phyloP scores from a whole-genome alignment of 2,113 vertebrate genomes.

The Crotalus viridis region DNA sequence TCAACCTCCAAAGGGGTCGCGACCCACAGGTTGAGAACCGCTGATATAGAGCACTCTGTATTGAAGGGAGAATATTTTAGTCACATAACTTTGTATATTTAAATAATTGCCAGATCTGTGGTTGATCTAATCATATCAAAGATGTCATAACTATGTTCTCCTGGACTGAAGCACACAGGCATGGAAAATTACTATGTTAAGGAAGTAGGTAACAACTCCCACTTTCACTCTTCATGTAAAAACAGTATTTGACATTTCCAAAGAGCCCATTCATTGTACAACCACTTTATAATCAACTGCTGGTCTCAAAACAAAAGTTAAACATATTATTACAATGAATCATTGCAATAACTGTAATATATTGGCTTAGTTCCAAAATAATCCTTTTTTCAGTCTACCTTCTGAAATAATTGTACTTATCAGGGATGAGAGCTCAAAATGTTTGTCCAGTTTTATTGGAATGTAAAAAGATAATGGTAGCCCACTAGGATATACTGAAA shows the following conservation, averaged over 20 bases:
- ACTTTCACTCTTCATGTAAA: not conserved
- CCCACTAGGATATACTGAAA: not conserved
- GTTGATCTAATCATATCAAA: not conserved
- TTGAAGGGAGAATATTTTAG: not conserved
- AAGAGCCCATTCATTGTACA: not conserved
- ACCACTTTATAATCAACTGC: not conserved
- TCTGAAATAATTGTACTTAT: slow-evolving; percentile 52
- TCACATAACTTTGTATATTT: not conserved
- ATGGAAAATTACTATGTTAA: not conserved
- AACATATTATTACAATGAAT: slow-evolving; percentile 50
- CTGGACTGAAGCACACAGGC: not conserved
- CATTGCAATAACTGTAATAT: slow-evolving; percentile 48
- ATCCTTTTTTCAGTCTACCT: slow-evolving; percentile 61
- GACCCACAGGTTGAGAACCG: no score
- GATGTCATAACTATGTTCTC: not conserved
- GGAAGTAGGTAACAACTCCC: not conserved
- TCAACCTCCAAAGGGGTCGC: no score
- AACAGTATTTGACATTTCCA: not conserved
- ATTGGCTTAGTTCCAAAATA: slow-evolving; percentile 63
- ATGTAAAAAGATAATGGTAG: not conserved
- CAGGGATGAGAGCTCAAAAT: slow-evolving; percentile 32
- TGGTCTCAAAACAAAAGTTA: not conserved
- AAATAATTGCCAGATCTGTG: not conserved
- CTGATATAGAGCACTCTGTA: not conserved
- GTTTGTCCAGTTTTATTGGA: not conserved